Evolutionary conservation across 2,888 invertebrate genomes (phyloP).

Genomic region (Lucinisca nassula): DNA sequence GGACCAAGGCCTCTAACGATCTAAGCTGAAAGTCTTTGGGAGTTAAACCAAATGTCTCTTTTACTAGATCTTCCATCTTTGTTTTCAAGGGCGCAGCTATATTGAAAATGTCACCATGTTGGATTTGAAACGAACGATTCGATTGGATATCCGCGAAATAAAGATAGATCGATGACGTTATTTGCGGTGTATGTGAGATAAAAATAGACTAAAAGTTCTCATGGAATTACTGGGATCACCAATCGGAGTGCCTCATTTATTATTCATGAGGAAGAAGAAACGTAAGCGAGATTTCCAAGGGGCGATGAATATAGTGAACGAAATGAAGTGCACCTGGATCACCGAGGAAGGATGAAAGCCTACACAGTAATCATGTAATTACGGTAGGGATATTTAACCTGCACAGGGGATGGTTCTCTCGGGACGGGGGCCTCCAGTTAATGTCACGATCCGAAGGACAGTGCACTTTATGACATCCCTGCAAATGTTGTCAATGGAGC

Average conservation of each 20-base stretch:
- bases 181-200: background rate
- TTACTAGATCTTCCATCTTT: background rate
- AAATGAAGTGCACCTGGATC: background rate
- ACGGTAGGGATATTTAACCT: no score
- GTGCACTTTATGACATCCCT: no score
- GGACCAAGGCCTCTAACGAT: background rate
- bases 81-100: background rate
- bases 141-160: background rate
- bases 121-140: background rate
- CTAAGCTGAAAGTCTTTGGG: background rate
- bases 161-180: background rate
- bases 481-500: no score
- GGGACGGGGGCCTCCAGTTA: no score
- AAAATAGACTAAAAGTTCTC: slow-evolving; percentile 2
- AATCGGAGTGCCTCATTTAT: background rate
- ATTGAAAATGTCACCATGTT: background rate
- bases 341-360: no score
- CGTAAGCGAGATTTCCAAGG: background rate
- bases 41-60: background rate
- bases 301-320: background rate
- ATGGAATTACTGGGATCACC: background rate
- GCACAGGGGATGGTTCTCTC: no score
- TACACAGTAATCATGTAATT: no score
- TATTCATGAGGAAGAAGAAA: background rate
- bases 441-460: no score